Conservation (phyloP, 2,888 invertebrate genomes). For the Conomelus anceps region DNA sequence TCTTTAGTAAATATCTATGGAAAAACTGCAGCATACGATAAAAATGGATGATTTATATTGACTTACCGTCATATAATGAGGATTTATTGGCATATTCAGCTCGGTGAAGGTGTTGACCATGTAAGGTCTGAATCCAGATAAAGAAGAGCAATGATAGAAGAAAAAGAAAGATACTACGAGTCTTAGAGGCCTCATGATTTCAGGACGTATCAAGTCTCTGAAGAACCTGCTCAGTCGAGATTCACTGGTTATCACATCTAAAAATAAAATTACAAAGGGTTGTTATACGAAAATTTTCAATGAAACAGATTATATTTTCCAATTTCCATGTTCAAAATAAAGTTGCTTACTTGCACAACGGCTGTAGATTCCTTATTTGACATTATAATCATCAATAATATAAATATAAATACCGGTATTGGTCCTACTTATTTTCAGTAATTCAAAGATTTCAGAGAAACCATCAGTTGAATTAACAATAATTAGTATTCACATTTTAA, state of each 20-base stretch:
- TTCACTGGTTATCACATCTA: not conserved
- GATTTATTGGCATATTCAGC: slow-evolving; percentile 38
- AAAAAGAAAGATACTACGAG: slow-evolving; percentile 49
- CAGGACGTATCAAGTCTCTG: slow-evolving; percentile 45
- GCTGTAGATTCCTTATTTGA: too few species aligned
- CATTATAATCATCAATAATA: too few species aligned
- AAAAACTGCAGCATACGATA: too few species aligned
- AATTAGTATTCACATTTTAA: too few species aligned
- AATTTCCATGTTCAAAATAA: too few species aligned
- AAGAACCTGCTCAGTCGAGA: not conserved
- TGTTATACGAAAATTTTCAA: not conserved
- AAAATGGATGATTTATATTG: not conserved
- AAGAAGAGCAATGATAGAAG: slow-evolving; percentile 48
- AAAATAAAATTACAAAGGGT: not conserved
- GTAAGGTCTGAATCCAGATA: slow-evolving; percentile 48
- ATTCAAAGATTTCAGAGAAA: too few species aligned
- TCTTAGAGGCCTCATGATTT: slow-evolving; percentile 48
- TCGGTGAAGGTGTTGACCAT: slow-evolving; percentile 49
- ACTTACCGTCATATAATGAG: slow-evolving; percentile 49
- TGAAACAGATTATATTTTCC: too few species aligned
- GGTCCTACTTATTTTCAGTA: too few species aligned
- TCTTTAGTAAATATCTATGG: too few species aligned
- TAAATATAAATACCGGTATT: too few species aligned
- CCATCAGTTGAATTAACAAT: too few species aligned
- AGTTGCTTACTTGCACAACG: too few species aligned